Evolutionary conservation across 1,140 invertebrate species (phyloP), one percentile per base, ranked within the genome.

Genomic region (Caenorhabditis tropicalis): DNA sequence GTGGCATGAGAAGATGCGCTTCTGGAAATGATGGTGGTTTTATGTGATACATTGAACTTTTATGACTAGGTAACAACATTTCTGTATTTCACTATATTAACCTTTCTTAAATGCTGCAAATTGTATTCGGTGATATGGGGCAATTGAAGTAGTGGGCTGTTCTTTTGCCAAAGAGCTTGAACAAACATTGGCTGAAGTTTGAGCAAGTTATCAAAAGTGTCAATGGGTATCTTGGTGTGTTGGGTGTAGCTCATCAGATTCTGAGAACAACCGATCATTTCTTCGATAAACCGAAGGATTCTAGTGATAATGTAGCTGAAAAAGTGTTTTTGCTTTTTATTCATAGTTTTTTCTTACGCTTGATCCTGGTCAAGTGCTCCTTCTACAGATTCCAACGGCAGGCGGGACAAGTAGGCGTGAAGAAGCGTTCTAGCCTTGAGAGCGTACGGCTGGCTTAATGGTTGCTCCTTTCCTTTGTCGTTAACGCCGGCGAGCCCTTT

Each of bases 161-260:
- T 96, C 90, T 94, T 95, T 88, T 98, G 96, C 95, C 96, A 98
- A 56, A 99, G 92, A 0, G 94, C 98, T 93, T 99, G 98, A 0
- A 99, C 95, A 60, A 99, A 94, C 95, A 99, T 97, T 70, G 96
- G 96, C 87, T 95, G 95, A 36, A 98, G 91, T 92, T 97, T 98
- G 96, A 99, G 98, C 88, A 95, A 95, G 91, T 97, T 97, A 92
- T 99, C 98, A 84, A 99, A 95, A 2, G 97, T 98, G 89, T 97
- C 96, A 86, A 99, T 95, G 70, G 94, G 94, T 16, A 97, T 96
- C 84, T 96, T 92, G 70, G 94, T 95, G 94, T 93, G 85, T 92
- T 97, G 96, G 27, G 95, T 96, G 86, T 98, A 93, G 88, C 96
- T 94, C 70, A 97, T 96, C 31, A 99, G 92, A 92, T 98, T 96